A percentile compares a stretch with the other conserved stretches of the same genome.
phyloP scores from a whole-genome alignment of 2,797 vertebrate genomes.

The Anguilla obscura region DNA sequence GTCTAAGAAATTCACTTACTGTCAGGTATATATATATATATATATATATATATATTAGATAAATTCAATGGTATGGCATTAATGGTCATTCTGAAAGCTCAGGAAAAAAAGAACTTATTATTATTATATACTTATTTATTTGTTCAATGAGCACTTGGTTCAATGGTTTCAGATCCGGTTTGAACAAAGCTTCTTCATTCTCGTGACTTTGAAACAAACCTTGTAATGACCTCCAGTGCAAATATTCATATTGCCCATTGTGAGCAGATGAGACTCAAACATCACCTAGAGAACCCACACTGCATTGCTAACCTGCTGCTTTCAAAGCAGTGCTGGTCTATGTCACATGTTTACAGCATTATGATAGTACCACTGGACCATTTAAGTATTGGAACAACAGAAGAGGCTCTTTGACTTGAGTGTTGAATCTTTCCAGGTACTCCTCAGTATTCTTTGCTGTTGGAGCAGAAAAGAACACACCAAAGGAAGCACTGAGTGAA shows the following conservation, averaged over 20 bases:
- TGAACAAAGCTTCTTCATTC: neutral
- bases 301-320: neutral
- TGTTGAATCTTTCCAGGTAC: neutral
- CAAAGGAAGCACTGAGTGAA: neutral
- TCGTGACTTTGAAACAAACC: neutral
- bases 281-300: neutral
- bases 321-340: neutral
- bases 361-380: neutral
- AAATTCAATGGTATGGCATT: neutral
- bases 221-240: neutral
- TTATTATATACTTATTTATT: too few relatives aligned
- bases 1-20: too few relatives aligned
- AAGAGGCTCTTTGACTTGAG: neutral
- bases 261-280: neutral
- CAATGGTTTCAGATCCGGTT: too few relatives aligned
- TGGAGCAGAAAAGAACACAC: neutral
- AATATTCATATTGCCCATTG: neutral
- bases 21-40: too few relatives aligned
- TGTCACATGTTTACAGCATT: neutral
- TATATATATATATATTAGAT: neutral
- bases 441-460: neutral
- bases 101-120: neutral
- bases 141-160: neutral
- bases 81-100: neutral
- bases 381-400: neutral